Evolutionary conservation across 30 jellyfish, hydroid and myxozoan genomes (phyloP), one percentile per base, ranked within the genome.

Genomic region (Hydractinia echinata): DNA sequence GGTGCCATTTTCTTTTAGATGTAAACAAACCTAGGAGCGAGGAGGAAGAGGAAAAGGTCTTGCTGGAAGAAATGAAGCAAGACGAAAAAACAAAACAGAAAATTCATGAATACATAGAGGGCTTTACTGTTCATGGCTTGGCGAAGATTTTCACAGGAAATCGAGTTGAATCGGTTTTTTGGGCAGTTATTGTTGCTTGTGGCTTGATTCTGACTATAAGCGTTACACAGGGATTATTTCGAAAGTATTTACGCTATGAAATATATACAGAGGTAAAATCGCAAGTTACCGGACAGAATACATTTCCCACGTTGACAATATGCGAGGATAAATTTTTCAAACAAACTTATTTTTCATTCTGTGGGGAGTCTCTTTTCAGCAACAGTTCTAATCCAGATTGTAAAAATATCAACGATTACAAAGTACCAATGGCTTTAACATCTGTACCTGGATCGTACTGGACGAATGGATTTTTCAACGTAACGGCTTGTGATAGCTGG

Each of bases 91-190:
- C 19, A 11, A 58, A 58, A 58, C 15, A 30, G 51, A 71, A 71
- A 71, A 71, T 50, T 5, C 60, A 71, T 8, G 81, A 19, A 8
- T 71, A 71, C 81, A 71, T 71, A 19, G 60, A 71, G 60, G 9
- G 60, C 8, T 71, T 71, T 58, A 71, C 81, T 50, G 55, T 71
- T 50, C 81, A 71, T 71, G 81, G 81, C 51, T 50, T 71, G 10
- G 51, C 81, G n/a, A 71, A 58, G n/a, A 58, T 71, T 8, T 71
- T 71, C 4, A 48, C 21, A 48, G 68, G 81, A 7, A 50, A 19
- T 20, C 81, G 81, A 50, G 51, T 71, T 58, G 81, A 71, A 71
- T 71, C 81, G 10, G 66, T 71, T 7, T 71, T 71, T 71, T 71
- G 81, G 81, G 7, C 51, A 19, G 55, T 19, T n/a, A 52, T 71